Base-by-base conservation (phyloP, 2,888 invertebrate genomes). In the Hanleya hanleyi region DNA sequence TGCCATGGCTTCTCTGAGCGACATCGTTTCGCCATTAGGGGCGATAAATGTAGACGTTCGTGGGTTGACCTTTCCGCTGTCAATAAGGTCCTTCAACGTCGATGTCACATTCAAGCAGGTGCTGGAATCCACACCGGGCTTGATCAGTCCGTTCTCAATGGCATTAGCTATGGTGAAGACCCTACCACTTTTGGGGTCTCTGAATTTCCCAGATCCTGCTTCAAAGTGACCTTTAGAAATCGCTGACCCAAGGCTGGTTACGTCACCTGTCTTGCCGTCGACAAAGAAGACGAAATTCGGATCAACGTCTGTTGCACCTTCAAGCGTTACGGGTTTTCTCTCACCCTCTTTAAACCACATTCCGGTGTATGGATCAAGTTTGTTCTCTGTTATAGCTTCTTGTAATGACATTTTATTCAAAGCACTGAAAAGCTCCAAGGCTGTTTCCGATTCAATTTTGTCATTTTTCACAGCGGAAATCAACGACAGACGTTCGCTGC, bases 141-240 rank as follows among this genome's bases (percentile, higher is more conserved):
- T 78, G 57, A 90, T 79, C 29, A 87, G 75, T 1, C 97, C 97
- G 88, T 95, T 92, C 87, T 96, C 96, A 0, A 96, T 94, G 18
- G 97, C 97, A 84, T 96, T 91, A 79, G 86, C 93, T 70, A 95
- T 91, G 77, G 92, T 92, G 38, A 94, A 89, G 61, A 91, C 90
- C 71, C 91, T 93, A 18, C 95, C 95, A 3, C 94, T 92, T 82
- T 92, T 93, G 35, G 93, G 92, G 87, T 94, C 94, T 82, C 84
- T 81, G 74, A 93, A 94, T n/a, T 94, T 91, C n/a, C 91, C 91
- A 32, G 88, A 85, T 41, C 83, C 81, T 2, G 89, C 84, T 91
- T 96, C 95, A 82, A 96, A 93, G 33, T 88, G 87, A n/a, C 87
- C 88, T 26, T 84, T 75, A 36, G 83, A 83, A 36, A 86, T 85